Evolutionary conservation across 1,140 invertebrate species (phyloP), one percentile per base, ranked within the genome.

Genomic region (Tyrophagus putrescentiae): DNA sequence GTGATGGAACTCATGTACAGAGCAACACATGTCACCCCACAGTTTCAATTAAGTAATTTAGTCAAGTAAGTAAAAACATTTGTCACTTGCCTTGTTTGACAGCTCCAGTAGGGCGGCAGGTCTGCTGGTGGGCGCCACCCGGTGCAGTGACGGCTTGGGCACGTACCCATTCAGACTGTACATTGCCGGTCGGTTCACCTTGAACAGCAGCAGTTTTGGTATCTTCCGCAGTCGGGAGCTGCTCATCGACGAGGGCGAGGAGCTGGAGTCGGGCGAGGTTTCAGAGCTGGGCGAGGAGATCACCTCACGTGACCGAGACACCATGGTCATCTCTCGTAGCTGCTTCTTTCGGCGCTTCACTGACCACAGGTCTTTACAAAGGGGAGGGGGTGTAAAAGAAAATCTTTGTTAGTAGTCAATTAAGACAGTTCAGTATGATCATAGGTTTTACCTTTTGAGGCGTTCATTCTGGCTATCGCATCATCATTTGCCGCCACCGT

Each of bases 91-190:
- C n/a, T n/a, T n/a, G n/a, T n/a, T n/a, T n/a, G n/a, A n/a, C n/a
- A 7, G 6, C 6, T 6, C 5, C 28, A 9, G 18, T 28, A 16
- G 16, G 16, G 27, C 6, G 3, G 34, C 27, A n/a, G 65, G 65
- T 1, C 60, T 48, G 45, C 60, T 53, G 1, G 64, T 67, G 27
- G 64, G 57, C 4, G 53, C 60, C 2, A 64, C 29, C 6, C 63
- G 42, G 23, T 63, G 48, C 9, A 66, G 34, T 11, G 68, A 69
- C 3, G 68, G 68, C 45, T 64, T 65, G 5, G 68, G 68, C 32
- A 69, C 67, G 31, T 66, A 69, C 4, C 68, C 68, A 36, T 69
- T 64, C 27, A 69, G 52, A 29, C 61, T 64, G 61, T 69, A 69
- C 57, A 67, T 68, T 32, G 66, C 66, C 0, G 68, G 68, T 23